These are phyloP conservation scores for Neoitamus cyanurus DNA, from an alignment of 2,888 invertebrate species.

Conservation along the genomic window DNA sequence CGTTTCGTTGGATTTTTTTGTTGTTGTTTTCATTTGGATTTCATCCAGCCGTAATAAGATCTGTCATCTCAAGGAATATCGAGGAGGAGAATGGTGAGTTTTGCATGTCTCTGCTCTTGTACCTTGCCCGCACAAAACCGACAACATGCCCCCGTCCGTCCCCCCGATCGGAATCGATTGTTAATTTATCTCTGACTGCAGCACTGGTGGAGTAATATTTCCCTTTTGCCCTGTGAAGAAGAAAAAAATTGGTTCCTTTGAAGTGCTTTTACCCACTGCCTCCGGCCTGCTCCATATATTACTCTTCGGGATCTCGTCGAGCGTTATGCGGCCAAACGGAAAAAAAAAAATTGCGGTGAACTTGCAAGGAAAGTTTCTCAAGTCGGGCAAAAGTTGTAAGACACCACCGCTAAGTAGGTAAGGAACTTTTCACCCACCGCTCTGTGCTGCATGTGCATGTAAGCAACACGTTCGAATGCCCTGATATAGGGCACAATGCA, in stretches of 20 bases:
- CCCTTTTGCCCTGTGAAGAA: neutral
- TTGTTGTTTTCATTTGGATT: constrained; percentile 53
- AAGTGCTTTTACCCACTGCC: neutral
- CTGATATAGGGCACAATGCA: neutral
- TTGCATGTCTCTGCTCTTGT: neutral
- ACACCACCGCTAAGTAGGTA: neutral
- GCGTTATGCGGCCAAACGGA: neutral
- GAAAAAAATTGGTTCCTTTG: neutral
- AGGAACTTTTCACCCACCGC: neutral
- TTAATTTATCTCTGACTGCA: neutral
- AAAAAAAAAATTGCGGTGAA: neutral
- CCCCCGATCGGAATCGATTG: neutral
- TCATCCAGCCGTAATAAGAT: constrained; percentile 47
- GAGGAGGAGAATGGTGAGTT: constrained; percentile 66
- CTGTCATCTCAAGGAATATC: constrained; percentile 63
- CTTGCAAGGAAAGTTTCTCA: neutral
- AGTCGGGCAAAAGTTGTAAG: neutral
- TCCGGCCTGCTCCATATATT: neutral
- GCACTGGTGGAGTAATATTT: neutral
- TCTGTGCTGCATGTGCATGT: neutral
- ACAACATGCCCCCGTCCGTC: neutral
- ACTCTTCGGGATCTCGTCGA: neutral
- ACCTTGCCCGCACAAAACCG: neutral
- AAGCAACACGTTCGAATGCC: neutral
- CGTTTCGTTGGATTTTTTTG: constrained; percentile 52